Evolutionary conservation across 2,113 vertebrate species (phyloP).

Genomic region (Cryptomyrus ogoouensis): DNA sequence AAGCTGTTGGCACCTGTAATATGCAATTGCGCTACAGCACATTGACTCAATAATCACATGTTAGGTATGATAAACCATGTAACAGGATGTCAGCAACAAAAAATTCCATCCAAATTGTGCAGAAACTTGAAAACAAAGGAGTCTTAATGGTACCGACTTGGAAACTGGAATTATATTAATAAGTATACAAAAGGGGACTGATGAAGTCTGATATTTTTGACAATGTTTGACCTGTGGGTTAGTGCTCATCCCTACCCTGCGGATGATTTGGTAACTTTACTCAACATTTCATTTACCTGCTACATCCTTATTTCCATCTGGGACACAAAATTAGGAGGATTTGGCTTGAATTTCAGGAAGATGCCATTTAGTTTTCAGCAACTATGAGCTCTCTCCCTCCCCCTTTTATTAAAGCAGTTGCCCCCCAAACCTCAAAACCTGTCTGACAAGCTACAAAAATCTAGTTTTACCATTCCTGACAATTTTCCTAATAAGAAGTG

Average conservation of each 20-base stretch:
- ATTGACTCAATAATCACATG: background rate
- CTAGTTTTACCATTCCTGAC: background rate
- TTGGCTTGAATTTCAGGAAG: background rate
- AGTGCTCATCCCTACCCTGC: background rate
- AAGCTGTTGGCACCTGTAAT: background rate
- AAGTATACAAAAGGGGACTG: background rate
- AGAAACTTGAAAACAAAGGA: background rate
- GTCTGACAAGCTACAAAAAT: background rate
- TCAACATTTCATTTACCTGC: background rate
- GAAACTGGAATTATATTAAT: background rate
- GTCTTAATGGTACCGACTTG: background rate
- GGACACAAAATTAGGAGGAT: background rate
- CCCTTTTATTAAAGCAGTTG: background rate
- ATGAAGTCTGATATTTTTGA: background rate
- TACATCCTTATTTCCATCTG: background rate
- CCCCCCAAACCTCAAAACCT: background rate
- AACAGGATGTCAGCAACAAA: background rate
- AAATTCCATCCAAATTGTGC: background rate
- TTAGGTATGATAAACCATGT: background rate
- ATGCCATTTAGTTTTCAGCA: background rate
- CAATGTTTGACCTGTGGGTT: background rate
- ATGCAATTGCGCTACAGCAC: background rate
- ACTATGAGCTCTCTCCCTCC: background rate
- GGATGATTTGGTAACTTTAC: background rate
- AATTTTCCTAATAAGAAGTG: background rate